A percentile compares a stretch with the other conserved stretches of the same genome.
Conservation (phyloP, 2,888 invertebrate genomes). For the Dryomyza anilis region DNA sequence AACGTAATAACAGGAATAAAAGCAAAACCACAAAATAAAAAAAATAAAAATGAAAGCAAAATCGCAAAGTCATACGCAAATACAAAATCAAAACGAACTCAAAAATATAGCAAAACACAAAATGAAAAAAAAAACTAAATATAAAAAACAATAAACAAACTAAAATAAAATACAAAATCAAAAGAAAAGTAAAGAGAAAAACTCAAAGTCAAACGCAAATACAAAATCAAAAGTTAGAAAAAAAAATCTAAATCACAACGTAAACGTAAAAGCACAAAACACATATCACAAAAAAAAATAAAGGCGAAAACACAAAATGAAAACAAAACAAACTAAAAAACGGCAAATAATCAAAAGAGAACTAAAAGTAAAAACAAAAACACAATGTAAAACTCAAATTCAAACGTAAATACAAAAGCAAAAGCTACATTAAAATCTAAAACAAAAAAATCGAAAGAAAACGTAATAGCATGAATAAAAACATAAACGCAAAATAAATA, state of each 20-base stretch:
- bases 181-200: background rate
- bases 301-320: background rate
- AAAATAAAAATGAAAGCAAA: no score
- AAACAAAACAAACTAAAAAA: background rate
- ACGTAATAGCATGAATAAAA: background rate
- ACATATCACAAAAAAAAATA: background rate
- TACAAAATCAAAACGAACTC: no score
- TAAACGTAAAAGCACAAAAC: background rate
- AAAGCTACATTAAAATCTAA: background rate
- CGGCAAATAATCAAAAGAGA: background rate
- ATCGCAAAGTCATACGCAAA: no score
- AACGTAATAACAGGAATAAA: background rate
- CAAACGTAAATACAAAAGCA: background rate
- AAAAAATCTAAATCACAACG: background rate
- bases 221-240: background rate
- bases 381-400: background rate
- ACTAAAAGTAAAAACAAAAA: background rate
- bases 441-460: background rate
- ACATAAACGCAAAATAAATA: background rate
- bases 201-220: background rate
- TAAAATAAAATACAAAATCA: background rate
- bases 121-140: background rate
- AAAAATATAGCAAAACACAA: no score
- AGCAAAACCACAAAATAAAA: background rate
- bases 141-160: background rate